These are phyloP conservation scores for Aselliscus stoliczkanus DNA, from an alignment of 2,797 vertebrate species.

Conservation along the genomic window DNA sequence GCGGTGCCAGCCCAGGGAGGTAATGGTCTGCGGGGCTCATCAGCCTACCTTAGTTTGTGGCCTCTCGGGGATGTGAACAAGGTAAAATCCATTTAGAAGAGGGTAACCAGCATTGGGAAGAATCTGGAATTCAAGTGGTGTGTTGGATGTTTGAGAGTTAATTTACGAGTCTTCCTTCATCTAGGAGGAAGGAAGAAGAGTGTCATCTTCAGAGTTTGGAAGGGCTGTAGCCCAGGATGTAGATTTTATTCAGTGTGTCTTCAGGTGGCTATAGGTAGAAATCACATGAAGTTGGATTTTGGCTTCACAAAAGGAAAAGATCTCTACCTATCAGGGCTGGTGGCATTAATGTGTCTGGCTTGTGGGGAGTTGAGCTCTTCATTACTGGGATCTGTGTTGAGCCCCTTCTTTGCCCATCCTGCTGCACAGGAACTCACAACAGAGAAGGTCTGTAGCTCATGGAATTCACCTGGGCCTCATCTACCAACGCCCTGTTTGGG, in stretches of 20 bases:
- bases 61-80: not conserved
- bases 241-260: not conserved
- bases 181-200: not conserved
- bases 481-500: not conserved
- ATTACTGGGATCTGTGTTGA: not conserved
- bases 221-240: not conserved
- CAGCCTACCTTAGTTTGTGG: not conserved
- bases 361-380: not conserved
- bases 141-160: not conserved
- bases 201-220: not conserved
- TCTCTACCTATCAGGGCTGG: not conserved
- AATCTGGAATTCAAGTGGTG: not conserved
- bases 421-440: not conserved
- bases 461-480: not conserved
- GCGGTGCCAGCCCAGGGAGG: not conserved
- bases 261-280: not conserved
- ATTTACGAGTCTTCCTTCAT: not conserved
- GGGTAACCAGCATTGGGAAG: not conserved
- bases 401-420: not conserved
- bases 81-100: not conserved
- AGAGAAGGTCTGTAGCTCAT: not conserved
- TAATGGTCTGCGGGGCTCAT: not conserved
- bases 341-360: not conserved
- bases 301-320: not conserved
- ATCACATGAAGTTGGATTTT: not conserved